These are phyloP conservation scores for Lophius americanus DNA, from an alignment of 2,797 vertebrate genomes.

Conservation along the genomic window DNA sequence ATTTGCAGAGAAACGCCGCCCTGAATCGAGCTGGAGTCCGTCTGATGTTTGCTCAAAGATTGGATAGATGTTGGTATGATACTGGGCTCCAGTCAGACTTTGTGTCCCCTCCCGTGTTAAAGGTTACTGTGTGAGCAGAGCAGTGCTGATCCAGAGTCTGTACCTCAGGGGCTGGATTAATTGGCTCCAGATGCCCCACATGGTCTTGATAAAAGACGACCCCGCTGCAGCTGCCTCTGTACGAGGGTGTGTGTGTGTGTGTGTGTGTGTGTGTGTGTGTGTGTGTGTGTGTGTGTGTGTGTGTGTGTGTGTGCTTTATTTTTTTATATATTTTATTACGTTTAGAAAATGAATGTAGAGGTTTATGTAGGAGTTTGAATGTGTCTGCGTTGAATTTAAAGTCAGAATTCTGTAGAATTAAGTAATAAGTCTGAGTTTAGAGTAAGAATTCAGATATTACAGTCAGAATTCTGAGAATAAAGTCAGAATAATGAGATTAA, in stretches of 20 bases:
- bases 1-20: conserved; percentile 7
- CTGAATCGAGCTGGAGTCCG: conserved; percentile 13
- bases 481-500: no score
- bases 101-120: conserved; percentile 53
- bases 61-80: conserved; percentile 38
- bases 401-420: no score
- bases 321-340: no score
- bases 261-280: not conserved
- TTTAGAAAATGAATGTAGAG: conserved; percentile 21
- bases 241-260: not conserved
- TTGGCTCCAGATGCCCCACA: conserved; percentile 81
- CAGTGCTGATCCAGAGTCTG: conserved; percentile 71
- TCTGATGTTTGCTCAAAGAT: conserved; percentile 8
- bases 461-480: no score
- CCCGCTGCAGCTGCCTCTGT: conserved; percentile 65
- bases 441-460: no score
- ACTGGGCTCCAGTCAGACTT: conserved; percentile 56
- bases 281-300: conserved; percentile 6
- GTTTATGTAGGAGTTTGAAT: not conserved
- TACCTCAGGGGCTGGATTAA: conserved; percentile 69
- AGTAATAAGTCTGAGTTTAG: no score
- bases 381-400: no score
- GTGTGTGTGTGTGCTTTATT: not conserved
- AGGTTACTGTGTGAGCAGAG: conserved; percentile 69
- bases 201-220: conserved; percentile 77